Evolutionary conservation across 2,888 invertebrate genomes (phyloP), one percentile per base, ranked within the genome.

Genomic region (Athetis lepigone): DNA sequence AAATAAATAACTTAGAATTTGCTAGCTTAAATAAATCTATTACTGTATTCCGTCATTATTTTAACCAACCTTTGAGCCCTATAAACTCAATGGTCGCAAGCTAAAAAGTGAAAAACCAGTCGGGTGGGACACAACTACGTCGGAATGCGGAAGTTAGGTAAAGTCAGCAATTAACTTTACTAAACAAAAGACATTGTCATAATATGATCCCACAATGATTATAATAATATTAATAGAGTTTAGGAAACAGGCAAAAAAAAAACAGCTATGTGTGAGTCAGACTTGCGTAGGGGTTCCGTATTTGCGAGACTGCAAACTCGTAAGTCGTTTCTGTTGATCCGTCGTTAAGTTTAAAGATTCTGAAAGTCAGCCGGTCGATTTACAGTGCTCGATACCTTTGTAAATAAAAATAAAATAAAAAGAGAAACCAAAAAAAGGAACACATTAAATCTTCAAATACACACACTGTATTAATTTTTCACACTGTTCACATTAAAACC

Each of bases 101-200:
- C 2, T 18, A 18, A 18, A 33, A 18, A 42, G 1, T 33, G 11
- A 61, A 25, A 13, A 29, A 3, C 4, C 4, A 36, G 9, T 9
- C 9, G 0, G 19, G 2, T 33, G 37, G 16, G 13, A 39, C 45
- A 39, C 4, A 1, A 3, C 4, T 6, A 13, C 1, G 16, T 33
- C 16, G 3, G 61, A 61, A 39, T 64, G 45, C 45, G 37, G 37
- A 19, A 45, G 19, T 21, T 23, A 60, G 16, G 19, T 70, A 60
- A 45, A 60, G 5, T 29, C 6, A 29, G 19, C 19, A 69, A 70
- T 60, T 45, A 45, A 13, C n/a, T 39, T 69, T 13, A 18, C 37
- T 39, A 40, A 46, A 64, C 70, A 45, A 70, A 61, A 64, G 33
- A 46, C 18, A 45, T 64, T 70, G 13, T 49, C 40, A 36, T 8